Conservation (phyloP, 1,140 invertebrate species). For the Goniozus legneri region DNA sequence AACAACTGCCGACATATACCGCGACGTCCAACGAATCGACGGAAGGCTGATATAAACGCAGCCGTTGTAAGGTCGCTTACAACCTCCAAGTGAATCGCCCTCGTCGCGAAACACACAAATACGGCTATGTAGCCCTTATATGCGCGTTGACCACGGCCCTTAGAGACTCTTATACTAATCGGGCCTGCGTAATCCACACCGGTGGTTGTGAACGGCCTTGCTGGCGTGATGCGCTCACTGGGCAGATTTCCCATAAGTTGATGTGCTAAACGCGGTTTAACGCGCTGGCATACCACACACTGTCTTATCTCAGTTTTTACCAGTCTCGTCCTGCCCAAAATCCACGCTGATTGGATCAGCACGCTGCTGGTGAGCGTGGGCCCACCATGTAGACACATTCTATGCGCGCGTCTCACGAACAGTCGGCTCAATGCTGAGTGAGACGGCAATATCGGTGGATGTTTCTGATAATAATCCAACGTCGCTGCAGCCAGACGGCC, state of each 20-base stretch:
- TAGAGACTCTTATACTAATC: constrained; percentile 1
- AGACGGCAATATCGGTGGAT: not conserved
- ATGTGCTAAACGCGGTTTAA: not conserved
- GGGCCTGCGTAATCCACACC: constrained; percentile 30
- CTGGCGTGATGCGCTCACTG: not conserved
- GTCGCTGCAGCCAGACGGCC: not conserved
- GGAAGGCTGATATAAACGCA: constrained; percentile 7
- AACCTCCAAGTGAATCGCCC: constrained; percentile 29
- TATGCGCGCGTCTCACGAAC: not conserved
- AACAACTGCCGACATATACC: not conserved
- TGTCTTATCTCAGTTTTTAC: not conserved
- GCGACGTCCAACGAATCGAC: not conserved
- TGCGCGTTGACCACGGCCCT: not conserved
- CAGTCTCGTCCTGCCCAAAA: not conserved
- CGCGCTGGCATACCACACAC: not conserved
- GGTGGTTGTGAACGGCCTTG: constrained; percentile 6
- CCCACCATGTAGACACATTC: not conserved
- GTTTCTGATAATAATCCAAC: not conserved
- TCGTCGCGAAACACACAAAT: constrained; percentile 22
- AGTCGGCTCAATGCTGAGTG: not conserved
- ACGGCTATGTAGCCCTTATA: constrained; percentile 30
- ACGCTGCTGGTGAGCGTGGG: not conserved
- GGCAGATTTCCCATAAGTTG: constrained; percentile 36
- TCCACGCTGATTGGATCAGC: not conserved
- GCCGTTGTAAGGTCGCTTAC: constrained; percentile 25